These are phyloP conservation scores for Alentia gelatinosa DNA, from an alignment of 2,888 invertebrate species.

Conservation along the genomic window DNA sequence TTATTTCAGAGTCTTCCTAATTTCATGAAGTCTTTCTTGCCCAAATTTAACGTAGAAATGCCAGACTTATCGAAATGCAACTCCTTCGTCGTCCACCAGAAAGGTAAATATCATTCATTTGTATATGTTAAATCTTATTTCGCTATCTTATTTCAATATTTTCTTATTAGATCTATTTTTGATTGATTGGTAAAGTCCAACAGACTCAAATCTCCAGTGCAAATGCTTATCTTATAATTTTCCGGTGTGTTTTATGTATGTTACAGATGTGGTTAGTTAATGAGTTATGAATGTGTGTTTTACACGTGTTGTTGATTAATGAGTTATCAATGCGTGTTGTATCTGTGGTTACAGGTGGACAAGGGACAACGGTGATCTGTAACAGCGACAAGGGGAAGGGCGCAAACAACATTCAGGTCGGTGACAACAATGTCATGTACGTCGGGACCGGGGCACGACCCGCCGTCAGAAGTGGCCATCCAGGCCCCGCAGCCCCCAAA, in stretches of 20 bases:
- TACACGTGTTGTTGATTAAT: too few species aligned
- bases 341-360: neutral
- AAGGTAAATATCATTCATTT: neutral
- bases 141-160: too few species aligned
- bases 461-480: neutral
- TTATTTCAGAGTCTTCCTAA: neutral
- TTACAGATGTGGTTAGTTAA: too few species aligned
- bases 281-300: too few species aligned
- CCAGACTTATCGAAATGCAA: neutral
- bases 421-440: conserved; percentile 21
- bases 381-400: neutral
- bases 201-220: too few species aligned
- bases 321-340: too few species aligned
- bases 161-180: too few species aligned
- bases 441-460: neutral
- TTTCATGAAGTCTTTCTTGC: neutral
- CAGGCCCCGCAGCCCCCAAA: neutral
- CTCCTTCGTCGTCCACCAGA: neutral
- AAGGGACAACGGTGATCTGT: neutral
- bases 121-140: too few species aligned
- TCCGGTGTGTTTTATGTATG: too few species aligned
- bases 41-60: neutral
- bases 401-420: conserved; percentile 1
- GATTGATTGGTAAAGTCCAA: too few species aligned
- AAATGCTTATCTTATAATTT: too few species aligned